A percentile compares a stretch with the other conserved stretches of the same genome.
These are phyloP conservation scores for Halcyon smyrnensis DNA, from an alignment of 2,797 vertebrate species.

Conservation along the genomic window DNA sequence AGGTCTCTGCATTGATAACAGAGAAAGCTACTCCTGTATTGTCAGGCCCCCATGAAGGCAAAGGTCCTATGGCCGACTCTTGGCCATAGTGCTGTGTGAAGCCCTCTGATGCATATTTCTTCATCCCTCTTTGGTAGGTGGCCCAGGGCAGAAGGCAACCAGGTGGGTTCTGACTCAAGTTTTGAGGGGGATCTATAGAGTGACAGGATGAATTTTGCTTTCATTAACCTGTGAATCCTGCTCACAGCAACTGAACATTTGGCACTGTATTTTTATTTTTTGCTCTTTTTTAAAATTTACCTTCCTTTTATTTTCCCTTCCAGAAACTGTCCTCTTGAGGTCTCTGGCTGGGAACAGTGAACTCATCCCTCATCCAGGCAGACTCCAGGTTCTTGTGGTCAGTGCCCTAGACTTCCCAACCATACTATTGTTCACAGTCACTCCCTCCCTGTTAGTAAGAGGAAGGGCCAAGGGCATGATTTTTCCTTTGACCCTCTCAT, in stretches of 20 bases:
- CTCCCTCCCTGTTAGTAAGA: not conserved
- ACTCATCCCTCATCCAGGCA: not conserved
- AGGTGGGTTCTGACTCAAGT: not conserved
- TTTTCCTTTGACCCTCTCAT: slow-evolving; percentile 1
- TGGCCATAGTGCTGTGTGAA: not conserved
- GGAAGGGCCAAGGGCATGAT: not conserved
- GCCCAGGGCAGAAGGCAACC: not conserved
- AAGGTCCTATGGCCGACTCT: not conserved
- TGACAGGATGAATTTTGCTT: not conserved
- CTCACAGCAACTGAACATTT: not conserved
- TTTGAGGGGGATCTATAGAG: not conserved
- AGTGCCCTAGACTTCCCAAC: not conserved
- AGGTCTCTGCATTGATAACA: not conserved
- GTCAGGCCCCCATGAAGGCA: not conserved
- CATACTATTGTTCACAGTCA: not conserved
- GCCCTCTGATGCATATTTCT: not conserved
- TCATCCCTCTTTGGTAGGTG: not conserved
- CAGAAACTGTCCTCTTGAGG: not conserved
- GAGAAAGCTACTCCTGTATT: not conserved
- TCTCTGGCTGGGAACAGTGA: not conserved
- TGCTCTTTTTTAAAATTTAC: not conserved
- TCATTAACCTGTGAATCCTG: not conserved
- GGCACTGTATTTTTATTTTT: not conserved
- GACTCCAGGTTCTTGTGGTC: not conserved
- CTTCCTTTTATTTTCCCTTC: not conserved